These are phyloP conservation scores for Ceratina japonica DNA, from an alignment of 1,140 invertebrate species.

Conservation along the genomic window DNA sequence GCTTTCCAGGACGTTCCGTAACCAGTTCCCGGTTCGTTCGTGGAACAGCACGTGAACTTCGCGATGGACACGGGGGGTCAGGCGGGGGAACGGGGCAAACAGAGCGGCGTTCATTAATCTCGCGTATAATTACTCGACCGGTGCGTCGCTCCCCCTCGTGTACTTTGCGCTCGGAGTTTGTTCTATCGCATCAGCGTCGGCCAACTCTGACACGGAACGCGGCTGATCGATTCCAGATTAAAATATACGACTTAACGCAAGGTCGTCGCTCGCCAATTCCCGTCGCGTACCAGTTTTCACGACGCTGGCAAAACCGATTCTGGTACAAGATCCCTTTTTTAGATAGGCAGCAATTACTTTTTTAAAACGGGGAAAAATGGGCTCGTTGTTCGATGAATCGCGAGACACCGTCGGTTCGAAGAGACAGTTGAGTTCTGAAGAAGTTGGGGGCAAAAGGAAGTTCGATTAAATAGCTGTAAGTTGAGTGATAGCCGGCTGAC, in stretches of 20 bases:
- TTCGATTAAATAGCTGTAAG: too few species aligned
- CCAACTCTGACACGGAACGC: background rate
- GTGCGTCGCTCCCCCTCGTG: background rate
- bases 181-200: slow-evolving; percentile 4
- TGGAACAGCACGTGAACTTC: slow-evolving; percentile 12
- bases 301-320: too few species aligned
- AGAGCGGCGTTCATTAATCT: slow-evolving; percentile 49
- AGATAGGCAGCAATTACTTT: too few species aligned
- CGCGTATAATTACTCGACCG: slow-evolving; percentile 38
- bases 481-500: background rate
- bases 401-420: too few species aligned
- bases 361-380: too few species aligned
- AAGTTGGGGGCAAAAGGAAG: too few species aligned
- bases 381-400: too few species aligned
- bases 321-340: too few species aligned
- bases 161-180: slow-evolving; percentile 12
- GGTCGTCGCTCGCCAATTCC: too few species aligned
- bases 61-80: background rate
- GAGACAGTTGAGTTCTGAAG: too few species aligned
- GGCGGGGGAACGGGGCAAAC: slow-evolving; percentile 7
- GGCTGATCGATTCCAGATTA: background rate
- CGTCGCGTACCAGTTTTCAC: too few species aligned
- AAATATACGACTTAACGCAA: background rate
- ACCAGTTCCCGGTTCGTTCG: slow-evolving; percentile 1
- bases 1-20: slow-evolving; percentile 33